phyloP scores from a whole-genome alignment of 1,140 invertebrate species.

The Muscidifurax raptorellus region DNA sequence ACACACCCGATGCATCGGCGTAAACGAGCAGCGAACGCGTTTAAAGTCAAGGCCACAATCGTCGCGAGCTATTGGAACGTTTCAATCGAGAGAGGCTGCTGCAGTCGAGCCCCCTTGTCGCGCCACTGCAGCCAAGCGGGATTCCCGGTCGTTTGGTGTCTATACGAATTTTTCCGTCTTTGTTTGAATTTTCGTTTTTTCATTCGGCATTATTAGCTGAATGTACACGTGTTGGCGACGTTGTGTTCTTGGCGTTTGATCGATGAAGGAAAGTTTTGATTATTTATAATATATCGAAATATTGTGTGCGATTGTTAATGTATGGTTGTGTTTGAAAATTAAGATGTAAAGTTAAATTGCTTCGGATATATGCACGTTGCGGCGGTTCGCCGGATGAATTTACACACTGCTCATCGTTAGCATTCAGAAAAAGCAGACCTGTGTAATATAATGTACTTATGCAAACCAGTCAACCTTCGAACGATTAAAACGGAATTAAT shows the following conservation, averaged over 20 bases:
- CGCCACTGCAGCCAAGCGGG: neutral
- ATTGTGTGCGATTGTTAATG: too few relatives aligned
- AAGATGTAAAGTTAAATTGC: neutral
- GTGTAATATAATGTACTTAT: neutral
- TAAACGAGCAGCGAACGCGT: neutral
- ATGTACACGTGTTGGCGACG: too few relatives aligned
- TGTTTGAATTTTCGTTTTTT: neutral
- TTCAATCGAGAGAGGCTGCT: neutral
- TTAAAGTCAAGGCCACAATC: slow-evolving; percentile 6
- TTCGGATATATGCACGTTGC: neutral
- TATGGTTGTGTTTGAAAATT: too few relatives aligned
- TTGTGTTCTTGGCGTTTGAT: too few relatives aligned
- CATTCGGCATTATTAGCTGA: too few relatives aligned
- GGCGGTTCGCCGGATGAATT: neutral
- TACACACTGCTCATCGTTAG: neutral
- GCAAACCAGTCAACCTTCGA: neutral
- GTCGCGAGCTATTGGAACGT: neutral
- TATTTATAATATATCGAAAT: too few relatives aligned
- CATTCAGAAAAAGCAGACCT: neutral
- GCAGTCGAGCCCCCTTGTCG: neutral
- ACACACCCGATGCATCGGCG: neutral
- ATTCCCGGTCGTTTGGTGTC: neutral
- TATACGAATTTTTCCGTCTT: neutral
- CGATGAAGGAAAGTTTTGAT: too few relatives aligned
- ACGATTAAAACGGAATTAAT: neutral